Conservation (phyloP, 2,113 vertebrate genomes). For the Gobio gobio region DNA sequence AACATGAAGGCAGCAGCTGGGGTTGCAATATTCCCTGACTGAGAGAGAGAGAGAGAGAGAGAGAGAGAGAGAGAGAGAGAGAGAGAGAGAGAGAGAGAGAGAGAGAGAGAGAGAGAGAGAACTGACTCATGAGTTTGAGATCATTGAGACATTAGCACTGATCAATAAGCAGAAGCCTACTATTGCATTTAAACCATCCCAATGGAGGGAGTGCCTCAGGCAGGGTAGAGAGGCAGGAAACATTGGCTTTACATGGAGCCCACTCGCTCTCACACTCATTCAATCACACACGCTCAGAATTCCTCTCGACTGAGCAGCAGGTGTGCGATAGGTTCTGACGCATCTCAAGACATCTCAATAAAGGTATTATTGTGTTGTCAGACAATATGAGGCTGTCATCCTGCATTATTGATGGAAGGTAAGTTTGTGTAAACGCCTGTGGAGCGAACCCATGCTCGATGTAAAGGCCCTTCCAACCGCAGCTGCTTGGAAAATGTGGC, state of each 20-base stretch:
- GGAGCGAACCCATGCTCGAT: conserved; percentile 19
- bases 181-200: conserved; percentile 68
- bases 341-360: conserved; percentile 54
- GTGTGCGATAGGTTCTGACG: conserved; percentile 56
- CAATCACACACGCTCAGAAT: conserved; percentile 42
- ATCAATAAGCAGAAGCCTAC: conserved; percentile 71
- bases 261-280: conserved; percentile 36
- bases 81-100: no score
- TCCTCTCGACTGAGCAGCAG: conserved; percentile 53
- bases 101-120: conserved; percentile 28
- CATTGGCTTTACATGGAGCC: conserved; percentile 45
- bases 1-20: conserved; percentile 54
- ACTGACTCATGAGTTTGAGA: conserved; percentile 51
- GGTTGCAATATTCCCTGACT: conserved; percentile 42
- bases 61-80: no score
- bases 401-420: conserved; percentile 55
- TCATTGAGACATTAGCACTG: conserved; percentile 71
- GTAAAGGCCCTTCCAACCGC: conserved; percentile 20
- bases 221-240: conserved; percentile 53
- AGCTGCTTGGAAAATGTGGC: conserved; percentile 3
- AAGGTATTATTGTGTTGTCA: conserved; percentile 55
- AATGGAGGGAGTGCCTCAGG: conserved; percentile 64
- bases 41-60: conserved; percentile 33
- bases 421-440: conserved; percentile 43
- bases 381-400: conserved; percentile 49